phyloP scores from a whole-genome alignment of 2,797 vertebrate genomes.

The Leptatherina wallacei region DNA sequence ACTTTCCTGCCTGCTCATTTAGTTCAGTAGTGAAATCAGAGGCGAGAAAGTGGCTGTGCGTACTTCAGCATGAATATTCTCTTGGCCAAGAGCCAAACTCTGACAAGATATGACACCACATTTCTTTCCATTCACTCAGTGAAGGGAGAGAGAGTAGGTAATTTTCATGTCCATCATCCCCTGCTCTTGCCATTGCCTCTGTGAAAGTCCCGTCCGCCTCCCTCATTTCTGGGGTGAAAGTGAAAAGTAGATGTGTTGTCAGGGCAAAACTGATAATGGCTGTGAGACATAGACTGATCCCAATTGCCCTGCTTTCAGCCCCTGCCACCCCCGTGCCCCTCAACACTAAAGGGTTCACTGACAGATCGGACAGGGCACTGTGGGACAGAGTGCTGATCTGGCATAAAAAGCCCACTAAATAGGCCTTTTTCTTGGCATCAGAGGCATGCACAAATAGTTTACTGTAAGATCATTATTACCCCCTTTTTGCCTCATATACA shows the following conservation, averaged over 20 bases:
- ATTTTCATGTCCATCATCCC: constrained; percentile 82
- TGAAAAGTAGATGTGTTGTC: constrained; percentile 82
- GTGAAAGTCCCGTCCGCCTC: constrained; percentile 55
- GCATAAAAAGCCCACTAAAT: constrained; percentile 71
- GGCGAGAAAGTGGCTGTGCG: constrained; percentile 38
- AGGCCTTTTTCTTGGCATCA: constrained; percentile 58
- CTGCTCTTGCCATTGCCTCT: constrained; percentile 67
- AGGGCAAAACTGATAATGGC: constrained; percentile 83
- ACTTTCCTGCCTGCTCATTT: constrained; percentile 19
- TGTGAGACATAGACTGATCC: constrained; percentile 77
- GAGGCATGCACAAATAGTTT: constrained; percentile 35
- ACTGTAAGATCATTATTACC: constrained; percentile 21
- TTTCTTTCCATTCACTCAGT: constrained; percentile 67
- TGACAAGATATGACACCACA: constrained; percentile 79
- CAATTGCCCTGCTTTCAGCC: constrained; percentile 82
- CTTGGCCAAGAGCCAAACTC: constrained; percentile 53
- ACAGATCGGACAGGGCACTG: constrained; percentile 75
- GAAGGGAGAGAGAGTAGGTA: constrained; percentile 63
- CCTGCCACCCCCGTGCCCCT: constrained; percentile 69
- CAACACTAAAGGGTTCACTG: constrained; percentile 80
- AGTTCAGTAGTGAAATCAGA: constrained; percentile 44
- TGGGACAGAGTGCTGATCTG: constrained; percentile 79
- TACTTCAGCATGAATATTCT: constrained; percentile 55
- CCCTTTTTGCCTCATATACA: constrained; percentile 12
- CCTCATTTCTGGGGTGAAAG: constrained; percentile 75